phyloP scores from a whole-genome alignment of 2,113 vertebrate genomes.

The Ursus arctos region DNA sequence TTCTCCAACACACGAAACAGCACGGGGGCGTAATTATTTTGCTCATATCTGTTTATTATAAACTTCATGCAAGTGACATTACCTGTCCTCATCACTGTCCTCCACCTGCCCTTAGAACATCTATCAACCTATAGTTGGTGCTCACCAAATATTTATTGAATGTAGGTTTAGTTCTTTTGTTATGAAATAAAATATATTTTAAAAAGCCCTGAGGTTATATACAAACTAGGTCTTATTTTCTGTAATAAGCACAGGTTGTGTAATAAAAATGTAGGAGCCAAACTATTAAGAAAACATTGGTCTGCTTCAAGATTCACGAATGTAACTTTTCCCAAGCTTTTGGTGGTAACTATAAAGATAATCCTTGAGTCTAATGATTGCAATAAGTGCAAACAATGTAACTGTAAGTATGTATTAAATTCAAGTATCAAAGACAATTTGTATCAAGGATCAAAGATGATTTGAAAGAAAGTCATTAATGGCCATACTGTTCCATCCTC shows the following conservation, averaged over 20 bases:
- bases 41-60: background rate
- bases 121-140: rapidly evolving
- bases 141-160: too few relatives aligned
- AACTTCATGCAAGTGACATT: too few relatives aligned
- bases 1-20: background rate
- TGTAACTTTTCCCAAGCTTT: background rate
- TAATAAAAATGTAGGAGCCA: background rate
- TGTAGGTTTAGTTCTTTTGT: background rate
- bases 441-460: background rate
- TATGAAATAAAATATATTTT: too few relatives aligned
- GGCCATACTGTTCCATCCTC: too few relatives aligned
- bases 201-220: background rate
- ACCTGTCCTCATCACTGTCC: too few relatives aligned
- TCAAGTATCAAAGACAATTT: background rate
- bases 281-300: background rate
- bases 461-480: background rate
- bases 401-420: background rate
- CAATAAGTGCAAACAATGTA: background rate
- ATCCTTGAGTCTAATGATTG: background rate
- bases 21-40: background rate
- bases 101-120: background rate
- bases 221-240: background rate
- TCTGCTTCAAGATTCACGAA: background rate
- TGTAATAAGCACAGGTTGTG: background rate
- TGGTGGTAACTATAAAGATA: background rate